phyloP scores from a whole-genome alignment of 2,888 invertebrate genomes.

The Scaptomyza polygonia region DNA sequence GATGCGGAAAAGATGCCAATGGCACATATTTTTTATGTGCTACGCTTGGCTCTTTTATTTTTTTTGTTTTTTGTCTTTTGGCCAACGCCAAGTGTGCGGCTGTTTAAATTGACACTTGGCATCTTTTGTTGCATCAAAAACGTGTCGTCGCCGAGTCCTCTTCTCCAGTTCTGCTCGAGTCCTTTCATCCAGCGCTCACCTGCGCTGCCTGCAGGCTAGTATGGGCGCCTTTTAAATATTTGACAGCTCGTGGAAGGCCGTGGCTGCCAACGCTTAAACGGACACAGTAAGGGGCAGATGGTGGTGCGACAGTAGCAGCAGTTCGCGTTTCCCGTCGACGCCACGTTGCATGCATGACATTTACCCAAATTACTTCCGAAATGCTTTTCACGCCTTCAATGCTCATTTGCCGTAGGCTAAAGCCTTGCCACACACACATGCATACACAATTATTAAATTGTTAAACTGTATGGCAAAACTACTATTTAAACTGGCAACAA shows the following conservation, averaged over 20 bases:
- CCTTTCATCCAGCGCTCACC: conserved; percentile 7
- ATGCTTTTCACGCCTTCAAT: conserved; percentile 51
- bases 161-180: background rate
- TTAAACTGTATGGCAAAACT: conserved; percentile 5
- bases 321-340: conserved; percentile 17
- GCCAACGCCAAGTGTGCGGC: conserved; percentile 63
- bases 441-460: conserved; percentile 14
- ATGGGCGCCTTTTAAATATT: conserved; percentile 60
- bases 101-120: conserved; percentile 79
- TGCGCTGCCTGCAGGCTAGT: conserved; percentile 33
- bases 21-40: conserved; percentile 15
- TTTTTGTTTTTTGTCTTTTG: conserved; percentile 1
- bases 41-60: no score
- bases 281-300: background rate
- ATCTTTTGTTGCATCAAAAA: conserved; percentile 79
- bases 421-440: conserved; percentile 1
- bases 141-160: conserved; percentile 26
- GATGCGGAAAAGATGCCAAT: conserved; percentile 26
- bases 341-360: conserved; percentile 61
- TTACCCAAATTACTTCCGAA: conserved; percentile 60
- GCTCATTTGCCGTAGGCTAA: conserved; percentile 1
- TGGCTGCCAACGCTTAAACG: background rate
- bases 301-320: no score
- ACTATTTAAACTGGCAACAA: background rate
- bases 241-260: conserved; percentile 50